A percentile compares a stretch with the other conserved stretches of the same genome.
Evolutionary conservation across 2,797 vertebrate genomes (phyloP).

Genomic region (Acanthurus leucopareius): DNA sequence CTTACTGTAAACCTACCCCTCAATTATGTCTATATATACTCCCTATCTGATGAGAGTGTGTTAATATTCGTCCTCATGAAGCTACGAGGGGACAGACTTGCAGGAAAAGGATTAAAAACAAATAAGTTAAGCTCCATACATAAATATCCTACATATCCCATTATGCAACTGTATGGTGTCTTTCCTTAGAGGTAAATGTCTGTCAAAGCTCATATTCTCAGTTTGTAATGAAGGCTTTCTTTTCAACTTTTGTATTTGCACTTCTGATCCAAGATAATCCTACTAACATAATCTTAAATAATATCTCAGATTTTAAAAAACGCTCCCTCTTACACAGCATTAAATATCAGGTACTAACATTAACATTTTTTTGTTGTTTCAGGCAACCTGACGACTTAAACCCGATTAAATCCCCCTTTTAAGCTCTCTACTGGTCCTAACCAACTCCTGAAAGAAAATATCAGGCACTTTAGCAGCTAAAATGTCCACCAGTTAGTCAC

Average conservation of each 20-base stretch:
- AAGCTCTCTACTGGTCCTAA: background rate
- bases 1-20: background rate
- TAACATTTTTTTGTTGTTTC: background rate
- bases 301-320: background rate
- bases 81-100: background rate
- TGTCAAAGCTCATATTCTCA: background rate
- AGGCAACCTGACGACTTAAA: background rate
- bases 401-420: background rate
- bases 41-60: background rate
- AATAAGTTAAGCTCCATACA: background rate
- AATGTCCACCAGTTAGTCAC: background rate
- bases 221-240: background rate
- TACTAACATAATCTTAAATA: background rate
- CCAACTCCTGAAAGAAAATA: background rate
- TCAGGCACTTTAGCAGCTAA: background rate
- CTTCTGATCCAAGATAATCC: background rate
- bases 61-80: background rate
- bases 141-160: background rate
- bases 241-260: background rate
- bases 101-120: too few relatives aligned
- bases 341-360: background rate
- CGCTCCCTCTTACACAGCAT: background rate
- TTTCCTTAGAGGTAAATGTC: background rate
- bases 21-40: background rate
- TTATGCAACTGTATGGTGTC: background rate